Evolutionary conservation across 2,888 invertebrate genomes (phyloP).

Genomic region (Scaptomyza cyrtandrae): DNA sequence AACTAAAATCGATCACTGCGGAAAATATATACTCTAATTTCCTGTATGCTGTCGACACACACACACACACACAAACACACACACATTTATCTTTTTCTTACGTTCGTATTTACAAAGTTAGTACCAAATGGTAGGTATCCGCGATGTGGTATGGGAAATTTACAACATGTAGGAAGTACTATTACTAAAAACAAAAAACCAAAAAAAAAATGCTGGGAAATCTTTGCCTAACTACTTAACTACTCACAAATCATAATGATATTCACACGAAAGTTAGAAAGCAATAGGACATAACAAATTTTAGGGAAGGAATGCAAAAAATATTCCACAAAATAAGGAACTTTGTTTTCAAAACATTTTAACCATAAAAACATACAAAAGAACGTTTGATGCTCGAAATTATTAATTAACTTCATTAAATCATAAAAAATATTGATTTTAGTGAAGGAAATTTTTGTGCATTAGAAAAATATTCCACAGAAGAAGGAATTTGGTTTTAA

Average conservation of each 20-base stretch:
- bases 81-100: conserved; percentile 20
- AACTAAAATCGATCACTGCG: conserved; percentile 41
- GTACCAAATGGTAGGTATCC: conserved; percentile 17
- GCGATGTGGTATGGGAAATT: conserved; percentile 31
- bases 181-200: background rate
- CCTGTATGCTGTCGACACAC: conserved; percentile 63
- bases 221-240: conserved; percentile 7
- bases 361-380: no score
- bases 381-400: no score
- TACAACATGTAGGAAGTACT: conserved; percentile 45
- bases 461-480: no score
- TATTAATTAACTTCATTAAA: no score
- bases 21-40: conserved; percentile 55
- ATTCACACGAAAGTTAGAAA: background rate
- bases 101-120: background rate
- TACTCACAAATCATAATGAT: background rate
- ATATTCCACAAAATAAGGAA: no score
- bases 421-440: no score
- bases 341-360: background rate
- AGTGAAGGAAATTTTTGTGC: no score
- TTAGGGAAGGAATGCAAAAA: no score
- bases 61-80: conserved; percentile 52
- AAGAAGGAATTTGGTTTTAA: no score
- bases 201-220: conserved; percentile 8
- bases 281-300: no score